Base-by-base conservation (phyloP, 2,888 invertebrate species). In the Drosophila cyrtoloma region DNA sequence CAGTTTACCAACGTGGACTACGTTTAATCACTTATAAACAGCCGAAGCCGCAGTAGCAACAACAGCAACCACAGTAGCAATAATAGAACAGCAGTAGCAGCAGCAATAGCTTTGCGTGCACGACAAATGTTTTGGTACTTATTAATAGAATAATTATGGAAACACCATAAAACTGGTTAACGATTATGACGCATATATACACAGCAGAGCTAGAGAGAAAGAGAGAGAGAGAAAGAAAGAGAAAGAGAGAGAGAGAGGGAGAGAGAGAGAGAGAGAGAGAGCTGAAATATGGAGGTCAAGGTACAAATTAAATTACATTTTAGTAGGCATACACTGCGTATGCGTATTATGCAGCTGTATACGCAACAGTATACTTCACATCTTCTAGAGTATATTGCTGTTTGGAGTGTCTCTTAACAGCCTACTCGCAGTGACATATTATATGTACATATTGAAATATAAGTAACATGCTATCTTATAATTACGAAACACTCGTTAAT, bases 101-200 rank as follows among this genome's bases (percentile, higher is more conserved):
- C 35, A 32, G 22, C 52, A 61, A 30, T 42, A 62, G 77, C 82
- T 72, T 67, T 80, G 80, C 77, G 75, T 81, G 88, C 81, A 86
- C 82, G 79, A 90, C 87, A 90, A 88, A 84, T 88, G 91, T 81
- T 89, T 82, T 77, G 81, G 78, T 86, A 82, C 87, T 88, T 89
- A 88, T 89, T 90, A 89, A 90, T 89, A 86, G 74, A 84, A 90
- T 88, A 88, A 90, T 88, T 90, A 89, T 82, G 77, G 84, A 76
- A 76, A 82, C 77, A 77, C 82, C 84, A 90, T 90, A 82, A 89
- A 90, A 86, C 81, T 70, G 78, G 75, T 90, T 90, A 88, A 87
- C 80, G 82, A 84, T 86, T 80, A 90, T 86, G 82, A 76, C 77
- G 57, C 74, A 87, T 7, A 37, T 39, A 61, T 47, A 70, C 51